Percentiles rank a stretch among this genome's conserved stretches.
These are phyloP conservation scores for Formica exsecta DNA, from an alignment of 1,140 invertebrate species.

Conservation along the genomic window DNA sequence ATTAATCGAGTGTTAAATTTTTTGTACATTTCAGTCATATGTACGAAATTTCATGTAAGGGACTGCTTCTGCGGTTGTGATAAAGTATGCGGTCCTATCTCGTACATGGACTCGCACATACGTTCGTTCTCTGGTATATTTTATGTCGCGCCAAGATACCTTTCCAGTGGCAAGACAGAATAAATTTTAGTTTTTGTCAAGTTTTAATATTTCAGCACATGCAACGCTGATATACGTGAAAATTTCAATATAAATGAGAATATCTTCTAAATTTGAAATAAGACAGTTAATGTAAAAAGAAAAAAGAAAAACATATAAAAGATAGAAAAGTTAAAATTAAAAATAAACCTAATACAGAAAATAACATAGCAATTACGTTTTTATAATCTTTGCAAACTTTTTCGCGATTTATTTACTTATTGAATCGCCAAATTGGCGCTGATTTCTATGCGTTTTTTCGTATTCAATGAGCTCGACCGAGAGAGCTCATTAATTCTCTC, in stretches of 20 bases:
- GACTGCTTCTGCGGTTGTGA: conserved; percentile 6
- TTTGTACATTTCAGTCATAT: conserved; percentile 28
- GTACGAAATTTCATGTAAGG: not conserved
- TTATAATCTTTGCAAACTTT: not conserved
- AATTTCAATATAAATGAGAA: conserved; percentile 24
- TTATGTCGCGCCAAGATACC: conserved; percentile 36
- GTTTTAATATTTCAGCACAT: conserved; percentile 41
- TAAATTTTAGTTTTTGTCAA: conserved; percentile 48
- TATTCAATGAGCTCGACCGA: not conserved
- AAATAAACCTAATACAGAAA: no score
- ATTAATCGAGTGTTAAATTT: conserved; percentile 33
- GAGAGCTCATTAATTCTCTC: conserved; percentile 43
- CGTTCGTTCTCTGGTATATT: conserved; percentile 31
- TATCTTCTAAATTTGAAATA: not conserved
- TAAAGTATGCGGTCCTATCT: conserved; percentile 41
- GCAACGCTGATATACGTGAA: not conserved
- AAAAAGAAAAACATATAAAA: no score
- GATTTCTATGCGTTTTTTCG: not conserved
- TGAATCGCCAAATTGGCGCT: not conserved
- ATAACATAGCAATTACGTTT: not conserved
- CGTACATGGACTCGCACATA: conserved; percentile 24
- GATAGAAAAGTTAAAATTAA: no score
- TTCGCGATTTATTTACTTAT: not conserved
- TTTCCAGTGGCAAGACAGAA: conserved; percentile 15
- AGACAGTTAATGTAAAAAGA: not conserved